phyloP scores from a whole-genome alignment of 2,888 invertebrate species.

The Ischnura elegans region DNA sequence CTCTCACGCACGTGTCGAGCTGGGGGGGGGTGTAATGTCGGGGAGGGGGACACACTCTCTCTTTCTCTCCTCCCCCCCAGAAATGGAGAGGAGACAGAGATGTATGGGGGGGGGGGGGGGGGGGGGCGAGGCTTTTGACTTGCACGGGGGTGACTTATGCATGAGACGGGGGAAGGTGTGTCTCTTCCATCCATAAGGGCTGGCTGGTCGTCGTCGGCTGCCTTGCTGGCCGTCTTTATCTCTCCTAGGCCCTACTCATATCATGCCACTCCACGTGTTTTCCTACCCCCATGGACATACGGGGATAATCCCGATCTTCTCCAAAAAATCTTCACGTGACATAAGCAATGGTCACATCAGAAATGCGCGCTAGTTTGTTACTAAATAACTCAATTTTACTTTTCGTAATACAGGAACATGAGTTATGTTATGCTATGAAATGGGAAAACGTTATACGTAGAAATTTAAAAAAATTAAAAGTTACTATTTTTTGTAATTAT shows the following conservation, averaged over 20 bases:
- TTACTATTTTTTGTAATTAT: no score
- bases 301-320: not conserved
- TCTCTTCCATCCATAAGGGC: not conserved
- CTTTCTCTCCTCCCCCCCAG: no score
- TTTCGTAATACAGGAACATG: no score
- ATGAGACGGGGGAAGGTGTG: not conserved
- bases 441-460: no score
- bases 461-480: no score
- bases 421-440: no score
- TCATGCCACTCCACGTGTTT: conserved; percentile 12
- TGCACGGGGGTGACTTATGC: not conserved
- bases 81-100: not conserved
- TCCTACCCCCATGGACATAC: not conserved
- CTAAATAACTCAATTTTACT: no score
- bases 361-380: no score
- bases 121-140: not conserved
- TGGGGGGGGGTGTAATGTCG: not conserved
- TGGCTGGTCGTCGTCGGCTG: not conserved
- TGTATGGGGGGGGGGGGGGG: not conserved
- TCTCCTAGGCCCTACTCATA: not conserved
- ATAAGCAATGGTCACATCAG: not conserved
- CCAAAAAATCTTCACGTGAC: not conserved
- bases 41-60: no score
- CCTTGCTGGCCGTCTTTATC: not conserved
- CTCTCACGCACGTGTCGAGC: not conserved